These are phyloP conservation scores for Aphaenogaster rudis DNA, from an alignment of 1,140 invertebrate genomes.

Conservation along the genomic window DNA sequence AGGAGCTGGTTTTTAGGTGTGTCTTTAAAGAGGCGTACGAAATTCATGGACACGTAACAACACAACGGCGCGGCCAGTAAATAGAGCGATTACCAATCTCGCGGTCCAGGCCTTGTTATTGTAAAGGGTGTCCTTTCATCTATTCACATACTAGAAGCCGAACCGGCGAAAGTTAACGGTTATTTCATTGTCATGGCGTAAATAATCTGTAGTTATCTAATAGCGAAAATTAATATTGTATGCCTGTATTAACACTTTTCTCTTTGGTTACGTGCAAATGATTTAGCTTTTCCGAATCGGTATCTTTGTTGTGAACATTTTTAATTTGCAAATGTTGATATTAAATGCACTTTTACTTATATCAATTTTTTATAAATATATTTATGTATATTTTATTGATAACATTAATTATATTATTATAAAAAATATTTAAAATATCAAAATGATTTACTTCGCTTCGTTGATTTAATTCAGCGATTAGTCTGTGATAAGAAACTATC, in stretches of 20 bases:
- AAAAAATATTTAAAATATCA: neutral
- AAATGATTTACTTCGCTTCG: neutral
- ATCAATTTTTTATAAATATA: neutral
- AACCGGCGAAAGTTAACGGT: constrained; percentile 60
- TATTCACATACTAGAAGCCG: constrained; percentile 37
- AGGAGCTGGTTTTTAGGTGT: constrained; percentile 33
- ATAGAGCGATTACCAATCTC: constrained; percentile 59
- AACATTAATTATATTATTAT: neutral
- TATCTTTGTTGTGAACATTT: neutral
- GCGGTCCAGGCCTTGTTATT: constrained; percentile 32
- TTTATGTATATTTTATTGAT: constrained; percentile 7
- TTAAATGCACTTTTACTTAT: neutral
- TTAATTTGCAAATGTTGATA: neutral
- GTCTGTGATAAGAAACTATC: neutral
- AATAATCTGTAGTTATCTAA: neutral
- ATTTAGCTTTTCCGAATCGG: neutral
- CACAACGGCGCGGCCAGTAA: constrained; percentile 19
- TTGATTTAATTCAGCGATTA: neutral
- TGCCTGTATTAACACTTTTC: neutral
- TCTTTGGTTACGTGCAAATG: neutral
- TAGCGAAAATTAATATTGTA: neutral
- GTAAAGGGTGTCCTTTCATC: constrained; percentile 30
- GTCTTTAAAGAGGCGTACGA: constrained; percentile 24
- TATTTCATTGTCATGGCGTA: constrained; percentile 42
- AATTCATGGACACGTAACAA: constrained; percentile 43